phyloP scores from a whole-genome alignment of 2,797 vertebrate genomes.

The Pelochelys cantorii region DNA sequence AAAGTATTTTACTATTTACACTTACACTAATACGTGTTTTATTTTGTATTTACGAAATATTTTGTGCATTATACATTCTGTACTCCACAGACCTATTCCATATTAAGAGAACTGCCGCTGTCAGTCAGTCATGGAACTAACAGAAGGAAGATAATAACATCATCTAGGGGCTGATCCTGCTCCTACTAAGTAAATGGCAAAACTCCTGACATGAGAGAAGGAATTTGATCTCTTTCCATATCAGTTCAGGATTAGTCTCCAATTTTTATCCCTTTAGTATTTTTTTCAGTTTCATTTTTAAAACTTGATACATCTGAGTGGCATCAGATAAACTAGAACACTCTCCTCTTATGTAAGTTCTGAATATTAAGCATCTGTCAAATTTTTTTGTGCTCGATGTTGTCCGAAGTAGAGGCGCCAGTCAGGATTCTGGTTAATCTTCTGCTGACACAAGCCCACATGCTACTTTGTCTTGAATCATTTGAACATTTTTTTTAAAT shows the following conservation, averaged over 20 bases:
- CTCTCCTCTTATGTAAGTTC: not conserved
- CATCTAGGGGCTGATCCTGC: not conserved
- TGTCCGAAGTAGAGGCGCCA: not conserved
- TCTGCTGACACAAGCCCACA: not conserved
- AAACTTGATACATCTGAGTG: not conserved
- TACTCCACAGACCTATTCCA: not conserved
- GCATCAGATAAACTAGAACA: not conserved
- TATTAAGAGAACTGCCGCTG: not conserved
- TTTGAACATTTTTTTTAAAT: accelerated
- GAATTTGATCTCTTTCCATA: not conserved
- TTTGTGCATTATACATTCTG: not conserved
- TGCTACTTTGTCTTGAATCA: not conserved
- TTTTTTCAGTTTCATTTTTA: not conserved
- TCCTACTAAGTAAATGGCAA: not conserved
- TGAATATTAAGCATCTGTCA: accelerated
- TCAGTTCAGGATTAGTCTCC: not conserved
- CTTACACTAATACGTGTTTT: not conserved
- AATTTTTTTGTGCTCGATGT: not conserved
- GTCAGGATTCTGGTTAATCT: not conserved
- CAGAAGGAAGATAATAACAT: not conserved
- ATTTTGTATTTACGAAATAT: not conserved
- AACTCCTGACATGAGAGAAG: not conserved
- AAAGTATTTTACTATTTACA: not conserved
- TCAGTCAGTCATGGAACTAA: not conserved
- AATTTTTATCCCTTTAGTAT: not conserved